These are phyloP conservation scores for Helostoma temminkii DNA, from an alignment of 2,797 vertebrate species.

Conservation along the genomic window DNA sequence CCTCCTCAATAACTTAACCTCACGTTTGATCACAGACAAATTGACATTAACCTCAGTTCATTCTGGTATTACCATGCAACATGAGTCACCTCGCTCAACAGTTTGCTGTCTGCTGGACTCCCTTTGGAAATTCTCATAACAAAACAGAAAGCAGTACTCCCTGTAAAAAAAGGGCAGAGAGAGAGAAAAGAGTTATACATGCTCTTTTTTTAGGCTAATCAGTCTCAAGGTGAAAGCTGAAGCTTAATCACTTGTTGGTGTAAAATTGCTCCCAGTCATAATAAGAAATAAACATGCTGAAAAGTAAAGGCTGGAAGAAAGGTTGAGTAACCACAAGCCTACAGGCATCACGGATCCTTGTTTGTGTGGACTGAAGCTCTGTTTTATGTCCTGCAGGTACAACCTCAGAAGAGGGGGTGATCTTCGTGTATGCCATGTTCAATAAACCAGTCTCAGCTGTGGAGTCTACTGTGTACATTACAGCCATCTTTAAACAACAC, in stretches of 20 bases:
- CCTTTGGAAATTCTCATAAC: background rate
- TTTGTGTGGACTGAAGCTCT: background rate
- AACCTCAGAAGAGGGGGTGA: slow-evolving; percentile 84
- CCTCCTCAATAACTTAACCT: background rate
- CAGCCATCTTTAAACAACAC: slow-evolving; percentile 86
- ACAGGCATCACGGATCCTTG: background rate
- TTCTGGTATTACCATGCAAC: background rate
- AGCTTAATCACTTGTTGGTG: background rate
- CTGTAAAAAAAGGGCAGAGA: background rate
- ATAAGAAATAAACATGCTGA: background rate
- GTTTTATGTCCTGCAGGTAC: slow-evolving; percentile 73
- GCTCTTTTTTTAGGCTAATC: background rate
- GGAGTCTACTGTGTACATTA: slow-evolving; percentile 77
- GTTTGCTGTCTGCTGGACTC: slow-evolving; percentile 7
- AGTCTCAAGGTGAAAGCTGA: slow-evolving; percentile 1
- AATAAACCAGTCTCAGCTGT: slow-evolving; percentile 77
- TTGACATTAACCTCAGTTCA: background rate
- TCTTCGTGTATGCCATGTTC: slow-evolving; percentile 81
- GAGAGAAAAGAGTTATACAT: background rate
- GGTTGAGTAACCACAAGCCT: background rate
- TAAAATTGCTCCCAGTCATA: slow-evolving; percentile 5
- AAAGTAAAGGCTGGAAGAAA: no score
- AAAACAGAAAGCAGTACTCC: slow-evolving; percentile 19
- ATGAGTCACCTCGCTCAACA: background rate
- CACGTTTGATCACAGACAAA: slow-evolving; percentile 2